phyloP scores from a whole-genome alignment of 2,888 invertebrate species.

The Cosmia pyralina region DNA sequence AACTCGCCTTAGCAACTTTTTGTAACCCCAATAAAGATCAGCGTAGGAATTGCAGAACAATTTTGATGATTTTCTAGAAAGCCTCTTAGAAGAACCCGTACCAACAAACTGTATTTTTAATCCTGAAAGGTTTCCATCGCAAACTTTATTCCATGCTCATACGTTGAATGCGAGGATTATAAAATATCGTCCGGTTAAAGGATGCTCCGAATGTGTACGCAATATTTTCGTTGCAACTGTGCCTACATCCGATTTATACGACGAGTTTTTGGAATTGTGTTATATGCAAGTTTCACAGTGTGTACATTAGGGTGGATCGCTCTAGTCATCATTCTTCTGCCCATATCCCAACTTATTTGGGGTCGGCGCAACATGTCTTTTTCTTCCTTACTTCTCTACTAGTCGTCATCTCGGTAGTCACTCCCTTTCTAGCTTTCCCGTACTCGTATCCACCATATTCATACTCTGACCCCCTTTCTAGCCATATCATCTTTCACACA shows the following conservation, averaged over 20 bases:
- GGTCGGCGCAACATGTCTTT: not conserved
- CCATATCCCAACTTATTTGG: not conserved
- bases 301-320: too few relatives aligned
- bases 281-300: not conserved
- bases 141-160: not conserved
- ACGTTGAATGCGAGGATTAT: slow-evolving; percentile 12
- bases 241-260: not conserved
- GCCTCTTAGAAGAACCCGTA: not conserved
- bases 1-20: not conserved
- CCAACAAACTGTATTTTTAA: slow-evolving; percentile 14
- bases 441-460: too few relatives aligned
- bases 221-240: not conserved
- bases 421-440: too few relatives aligned
- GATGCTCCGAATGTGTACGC: not conserved
- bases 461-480: not conserved
- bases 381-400: not conserved
- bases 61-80: not conserved
- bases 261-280: not conserved
- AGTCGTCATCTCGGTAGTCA: not conserved
- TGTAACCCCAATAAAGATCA: not conserved
- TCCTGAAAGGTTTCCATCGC: slow-evolving; percentile 17
- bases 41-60: not conserved
- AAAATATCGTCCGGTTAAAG: not conserved
- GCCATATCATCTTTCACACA: not conserved
- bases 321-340: too few relatives aligned